phyloP scores from a whole-genome alignment of 2,888 invertebrate genomes.

The Chymomyza fuscimana region DNA sequence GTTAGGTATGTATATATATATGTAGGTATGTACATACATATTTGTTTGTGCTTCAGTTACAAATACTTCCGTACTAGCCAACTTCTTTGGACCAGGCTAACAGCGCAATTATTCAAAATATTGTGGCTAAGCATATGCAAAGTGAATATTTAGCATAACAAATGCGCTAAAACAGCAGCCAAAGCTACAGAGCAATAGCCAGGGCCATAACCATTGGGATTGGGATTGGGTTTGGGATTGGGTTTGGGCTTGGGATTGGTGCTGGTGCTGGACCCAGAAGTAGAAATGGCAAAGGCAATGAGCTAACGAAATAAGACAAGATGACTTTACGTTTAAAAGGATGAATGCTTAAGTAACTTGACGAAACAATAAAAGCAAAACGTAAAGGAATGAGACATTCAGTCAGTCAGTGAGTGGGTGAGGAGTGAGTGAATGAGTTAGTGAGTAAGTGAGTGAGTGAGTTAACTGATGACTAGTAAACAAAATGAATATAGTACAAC shows the following conservation, averaged over 20 bases:
- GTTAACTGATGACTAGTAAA: conserved; percentile 47
- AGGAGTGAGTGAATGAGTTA: neutral
- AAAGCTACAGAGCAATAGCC: neutral
- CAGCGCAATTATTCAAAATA: conserved; percentile 52
- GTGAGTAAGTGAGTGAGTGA: neutral
- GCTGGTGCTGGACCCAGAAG: no score
- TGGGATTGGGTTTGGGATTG: neutral
- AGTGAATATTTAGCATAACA: conserved; percentile 59
- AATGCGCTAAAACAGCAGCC: conserved; percentile 31
- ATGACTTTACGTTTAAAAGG: conserved; percentile 46
- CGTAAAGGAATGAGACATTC: neutral
- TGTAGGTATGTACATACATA: no score
- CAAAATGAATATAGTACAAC: conserved; percentile 40
- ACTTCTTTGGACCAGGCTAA: neutral
- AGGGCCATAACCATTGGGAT: neutral
- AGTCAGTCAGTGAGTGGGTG: neutral
- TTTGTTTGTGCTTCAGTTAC: neutral
- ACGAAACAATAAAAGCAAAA: neutral
- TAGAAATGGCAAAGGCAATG: no score
- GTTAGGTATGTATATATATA: no score
- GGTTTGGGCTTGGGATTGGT: no score
- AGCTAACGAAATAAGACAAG: conserved; percentile 2
- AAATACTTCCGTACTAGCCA: neutral
- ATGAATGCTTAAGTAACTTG: conserved; percentile 18
- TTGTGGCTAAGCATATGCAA: conserved; percentile 49